A percentile compares a stretch with the other conserved stretches of the same genome.
These are phyloP conservation scores for Ceratitis capitata DNA, from an alignment of 1,140 invertebrate species.

Conservation along the genomic window DNA sequence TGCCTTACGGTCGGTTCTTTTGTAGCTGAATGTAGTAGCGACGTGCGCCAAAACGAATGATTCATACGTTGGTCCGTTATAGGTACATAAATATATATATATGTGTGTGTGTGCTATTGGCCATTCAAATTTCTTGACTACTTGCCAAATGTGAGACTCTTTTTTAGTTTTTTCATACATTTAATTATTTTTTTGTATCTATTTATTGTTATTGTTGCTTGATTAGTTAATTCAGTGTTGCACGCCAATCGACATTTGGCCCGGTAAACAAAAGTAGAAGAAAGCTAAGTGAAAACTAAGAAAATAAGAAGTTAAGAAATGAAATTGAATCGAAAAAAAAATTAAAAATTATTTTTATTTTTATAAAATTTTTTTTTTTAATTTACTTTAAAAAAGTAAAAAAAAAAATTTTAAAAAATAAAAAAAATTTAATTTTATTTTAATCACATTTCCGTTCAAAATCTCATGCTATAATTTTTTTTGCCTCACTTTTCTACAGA, in stretches of 20 bases:
- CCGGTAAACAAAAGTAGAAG: not conserved
- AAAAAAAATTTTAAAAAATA: not conserved
- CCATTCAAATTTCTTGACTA: not conserved
- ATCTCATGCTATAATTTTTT: not conserved
- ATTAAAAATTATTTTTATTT: not conserved
- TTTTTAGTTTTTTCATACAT: too few relatives aligned
- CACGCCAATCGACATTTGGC: not conserved
- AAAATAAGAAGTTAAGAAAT: too few relatives aligned
- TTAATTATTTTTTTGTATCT: too few relatives aligned
- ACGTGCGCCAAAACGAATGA: slow-evolving; percentile 21
- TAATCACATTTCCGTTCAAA: not conserved
- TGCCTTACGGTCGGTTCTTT: not conserved
- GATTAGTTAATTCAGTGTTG: not conserved
- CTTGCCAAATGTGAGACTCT: slow-evolving; percentile 2
- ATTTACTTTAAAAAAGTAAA: not conserved
- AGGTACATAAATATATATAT: too few relatives aligned
- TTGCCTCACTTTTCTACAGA: too few relatives aligned
- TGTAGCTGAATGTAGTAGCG: not conserved
- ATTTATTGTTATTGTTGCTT: not conserved
- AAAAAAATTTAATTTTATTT: not conserved
- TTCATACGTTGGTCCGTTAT: not conserved
- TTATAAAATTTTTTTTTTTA: not conserved
- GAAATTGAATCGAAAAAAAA: not conserved
- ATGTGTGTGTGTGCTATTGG: too few relatives aligned
- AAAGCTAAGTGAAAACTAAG: too few relatives aligned